Evolutionary conservation across 2,888 invertebrate species (phyloP).

Genomic region (Oegoconia quadripuncta): DNA sequence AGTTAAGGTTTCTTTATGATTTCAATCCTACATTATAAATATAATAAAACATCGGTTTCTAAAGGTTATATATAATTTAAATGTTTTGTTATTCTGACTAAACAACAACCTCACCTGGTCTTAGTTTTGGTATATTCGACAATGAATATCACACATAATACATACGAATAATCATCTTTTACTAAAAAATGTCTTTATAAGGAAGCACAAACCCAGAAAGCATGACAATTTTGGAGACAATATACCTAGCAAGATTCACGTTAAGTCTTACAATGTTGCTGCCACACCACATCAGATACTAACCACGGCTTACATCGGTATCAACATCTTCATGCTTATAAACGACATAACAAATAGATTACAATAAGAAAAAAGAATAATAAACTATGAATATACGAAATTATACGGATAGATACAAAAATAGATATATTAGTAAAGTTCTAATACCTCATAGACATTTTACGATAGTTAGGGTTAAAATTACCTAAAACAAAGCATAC

Average conservation of each 20-base stretch:
- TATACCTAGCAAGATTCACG: neutral
- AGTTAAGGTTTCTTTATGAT: slow-evolving; percentile 32
- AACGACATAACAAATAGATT: slow-evolving; percentile 11
- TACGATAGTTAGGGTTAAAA: too few relatives aligned
- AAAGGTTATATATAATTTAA: neutral
- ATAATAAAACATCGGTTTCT: neutral
- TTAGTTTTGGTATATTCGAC: too few relatives aligned
- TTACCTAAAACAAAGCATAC: too few relatives aligned
- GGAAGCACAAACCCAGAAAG: neutral
- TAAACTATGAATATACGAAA: slow-evolving; percentile 3
- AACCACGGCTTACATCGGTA: neutral
- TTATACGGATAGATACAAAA: slow-evolving; percentile 4
- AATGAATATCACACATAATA: too few relatives aligned
- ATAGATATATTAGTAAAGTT: slow-evolving; percentile 4
- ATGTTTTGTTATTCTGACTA: neutral
- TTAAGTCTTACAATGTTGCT: slow-evolving; percentile 4
- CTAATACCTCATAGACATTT: neutral
- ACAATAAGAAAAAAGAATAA: slow-evolving; percentile 7
- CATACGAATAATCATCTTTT: too few relatives aligned
- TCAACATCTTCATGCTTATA: slow-evolving; percentile 9
- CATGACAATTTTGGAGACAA: too few relatives aligned
- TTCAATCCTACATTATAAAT: slow-evolving; percentile 24
- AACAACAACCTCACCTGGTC: too few relatives aligned
- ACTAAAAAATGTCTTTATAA: too few relatives aligned
- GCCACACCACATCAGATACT: slow-evolving; percentile 1